These are phyloP conservation scores for Valencia hispanica DNA, from an alignment of 2,797 vertebrate genomes.

Conservation along the genomic window DNA sequence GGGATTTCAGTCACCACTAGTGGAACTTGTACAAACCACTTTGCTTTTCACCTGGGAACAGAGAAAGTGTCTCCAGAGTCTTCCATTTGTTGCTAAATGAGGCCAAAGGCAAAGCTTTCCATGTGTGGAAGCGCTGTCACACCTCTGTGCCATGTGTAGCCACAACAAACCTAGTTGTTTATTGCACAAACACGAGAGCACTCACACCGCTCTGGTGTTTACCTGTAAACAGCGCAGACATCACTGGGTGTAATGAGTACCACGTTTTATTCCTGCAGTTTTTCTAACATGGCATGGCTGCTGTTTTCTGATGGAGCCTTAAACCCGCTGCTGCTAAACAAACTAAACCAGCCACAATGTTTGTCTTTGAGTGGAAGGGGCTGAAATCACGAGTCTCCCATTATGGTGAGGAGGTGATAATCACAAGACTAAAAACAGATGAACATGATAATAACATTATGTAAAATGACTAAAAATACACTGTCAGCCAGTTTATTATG, in stretches of 20 bases:
- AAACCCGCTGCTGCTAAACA: constrained; percentile 11
- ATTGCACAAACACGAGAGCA: constrained; percentile 74
- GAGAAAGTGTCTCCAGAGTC: constrained; percentile 52
- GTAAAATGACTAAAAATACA: constrained; percentile 72
- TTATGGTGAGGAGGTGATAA: constrained; percentile 71
- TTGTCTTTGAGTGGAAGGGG: constrained; percentile 44
- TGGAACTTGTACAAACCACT: constrained; percentile 69
- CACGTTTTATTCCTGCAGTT: constrained; percentile 6
- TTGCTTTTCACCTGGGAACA: constrained; percentile 70
- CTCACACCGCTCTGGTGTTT: constrained; percentile 67
- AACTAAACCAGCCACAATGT: constrained; percentile 53
- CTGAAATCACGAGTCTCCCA: constrained; percentile 63
- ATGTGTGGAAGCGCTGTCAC: constrained; percentile 70
- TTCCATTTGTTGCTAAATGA: constrained; percentile 53
- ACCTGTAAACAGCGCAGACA: constrained; percentile 77
- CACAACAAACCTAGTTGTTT: constrained; percentile 81
- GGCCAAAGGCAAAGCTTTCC: constrained; percentile 67
- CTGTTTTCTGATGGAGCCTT: constrained; percentile 26
- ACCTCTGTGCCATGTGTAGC: constrained; percentile 76
- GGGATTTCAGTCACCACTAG: constrained; percentile 48
- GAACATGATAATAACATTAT: constrained; percentile 67
- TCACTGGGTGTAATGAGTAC: constrained; percentile 26
- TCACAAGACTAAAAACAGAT: constrained; percentile 73
- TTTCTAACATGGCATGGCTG: background rate
- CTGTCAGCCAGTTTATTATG: constrained; percentile 63